Percentiles rank a stretch among this genome's conserved stretches.
Evolutionary conservation across 2,888 invertebrate species (phyloP).

Genomic region (Orchesella flavescens): DNA sequence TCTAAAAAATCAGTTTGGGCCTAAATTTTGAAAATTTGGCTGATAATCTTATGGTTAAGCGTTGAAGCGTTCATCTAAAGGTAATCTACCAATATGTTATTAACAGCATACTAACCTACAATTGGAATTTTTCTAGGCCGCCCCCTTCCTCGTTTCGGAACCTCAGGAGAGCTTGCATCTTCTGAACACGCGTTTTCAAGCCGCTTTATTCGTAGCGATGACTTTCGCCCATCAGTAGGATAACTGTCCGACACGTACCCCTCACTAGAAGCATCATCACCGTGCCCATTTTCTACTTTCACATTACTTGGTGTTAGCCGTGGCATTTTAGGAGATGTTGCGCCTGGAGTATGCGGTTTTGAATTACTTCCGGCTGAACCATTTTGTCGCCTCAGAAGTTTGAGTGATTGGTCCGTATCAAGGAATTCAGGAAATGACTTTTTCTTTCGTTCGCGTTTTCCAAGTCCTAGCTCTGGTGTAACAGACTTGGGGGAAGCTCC

Average conservation of each 20-base stretch:
- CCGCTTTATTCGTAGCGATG: neutral
- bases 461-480: constrained; percentile 13
- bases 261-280: constrained; percentile 23
- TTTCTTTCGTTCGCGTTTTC: constrained; percentile 50
- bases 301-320: neutral
- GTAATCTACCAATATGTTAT: too few relatives aligned
- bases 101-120: neutral
- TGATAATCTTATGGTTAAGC: too few relatives aligned
- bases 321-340: neutral
- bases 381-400: neutral
- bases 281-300: constrained; percentile 25
- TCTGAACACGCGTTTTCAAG: neutral
- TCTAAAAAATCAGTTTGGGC: constrained; percentile 25
- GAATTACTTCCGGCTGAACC: neutral
- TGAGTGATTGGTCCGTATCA: constrained; percentile 23
- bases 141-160: neutral
- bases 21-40: too few relatives aligned
- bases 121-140: neutral
- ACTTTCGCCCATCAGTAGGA: constrained; percentile 1
- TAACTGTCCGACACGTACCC: constrained; percentile 12
- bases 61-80: too few relatives aligned
- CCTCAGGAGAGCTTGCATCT: neutral
- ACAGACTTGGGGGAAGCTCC: neutral
- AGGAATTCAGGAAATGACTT: constrained; percentile 45
- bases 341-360: neutral